Evolutionary conservation across 2,797 vertebrate species (phyloP).

Genomic region (Molossus molossus): DNA sequence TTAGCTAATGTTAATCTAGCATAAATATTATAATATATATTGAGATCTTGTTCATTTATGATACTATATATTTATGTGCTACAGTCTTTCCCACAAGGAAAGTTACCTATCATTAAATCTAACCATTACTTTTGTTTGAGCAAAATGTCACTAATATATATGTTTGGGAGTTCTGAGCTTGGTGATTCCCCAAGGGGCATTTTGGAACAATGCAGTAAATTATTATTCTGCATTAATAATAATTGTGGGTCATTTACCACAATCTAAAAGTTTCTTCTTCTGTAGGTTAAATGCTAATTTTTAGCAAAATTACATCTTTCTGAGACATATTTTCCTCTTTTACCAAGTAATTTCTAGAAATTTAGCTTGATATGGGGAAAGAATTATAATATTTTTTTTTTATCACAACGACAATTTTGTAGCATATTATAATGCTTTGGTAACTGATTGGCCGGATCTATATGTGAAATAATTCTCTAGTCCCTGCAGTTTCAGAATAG

Average conservation of each 20-base stretch:
- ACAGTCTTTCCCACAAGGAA: background rate
- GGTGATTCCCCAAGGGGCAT: background rate
- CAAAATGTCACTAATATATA: background rate
- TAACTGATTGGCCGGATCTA: constrained; percentile 1
- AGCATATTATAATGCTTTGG: background rate
- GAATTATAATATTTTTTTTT: background rate
- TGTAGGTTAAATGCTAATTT: constrained; percentile 66
- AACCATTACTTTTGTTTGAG: background rate
- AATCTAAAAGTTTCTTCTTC: constrained; percentile 11
- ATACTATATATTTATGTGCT: constrained; percentile 40
- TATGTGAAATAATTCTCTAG: constrained; percentile 45
- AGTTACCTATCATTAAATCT: constrained; percentile 50
- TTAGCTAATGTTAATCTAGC: constrained; percentile 4
- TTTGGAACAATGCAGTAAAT: background rate
- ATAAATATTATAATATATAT: background rate
- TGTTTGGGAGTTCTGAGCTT: background rate
- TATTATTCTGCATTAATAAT: background rate
- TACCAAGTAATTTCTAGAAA: constrained; percentile 39
- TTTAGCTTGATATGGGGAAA: constrained; percentile 51
- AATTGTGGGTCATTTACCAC: background rate
- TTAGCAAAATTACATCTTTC: constrained; percentile 66
- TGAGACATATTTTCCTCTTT: background rate
- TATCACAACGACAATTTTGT: constrained; percentile 7
- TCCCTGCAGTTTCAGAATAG: constrained; percentile 21
- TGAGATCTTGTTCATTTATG: background rate